Evolutionary conservation across 2,113 vertebrate genomes (phyloP).

Genomic region (Theristicus caerulescens): DNA sequence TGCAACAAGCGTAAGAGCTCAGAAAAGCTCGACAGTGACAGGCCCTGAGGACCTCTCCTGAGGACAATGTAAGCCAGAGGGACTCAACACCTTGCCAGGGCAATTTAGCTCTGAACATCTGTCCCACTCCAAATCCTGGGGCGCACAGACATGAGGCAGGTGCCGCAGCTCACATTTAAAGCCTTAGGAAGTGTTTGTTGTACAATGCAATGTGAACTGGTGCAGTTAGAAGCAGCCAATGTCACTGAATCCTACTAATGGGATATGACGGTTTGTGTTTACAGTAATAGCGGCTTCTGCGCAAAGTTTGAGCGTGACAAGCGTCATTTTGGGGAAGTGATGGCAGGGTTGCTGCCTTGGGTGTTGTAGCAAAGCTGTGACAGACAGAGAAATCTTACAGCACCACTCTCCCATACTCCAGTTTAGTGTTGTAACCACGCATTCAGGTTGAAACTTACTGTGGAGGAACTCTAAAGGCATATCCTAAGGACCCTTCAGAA

Average conservation of each 20-base stretch:
- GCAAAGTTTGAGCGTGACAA: neutral
- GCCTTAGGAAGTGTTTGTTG: conserved; percentile 5
- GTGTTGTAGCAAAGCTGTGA: neutral
- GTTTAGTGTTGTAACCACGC: neutral
- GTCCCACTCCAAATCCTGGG: neutral
- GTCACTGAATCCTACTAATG: neutral
- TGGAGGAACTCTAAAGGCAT: neutral
- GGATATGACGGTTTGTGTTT: neutral
- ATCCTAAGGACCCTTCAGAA: neutral
- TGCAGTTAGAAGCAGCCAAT: neutral
- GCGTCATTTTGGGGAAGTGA: neutral
- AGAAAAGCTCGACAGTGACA: neutral
- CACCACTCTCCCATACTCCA: accelerated
- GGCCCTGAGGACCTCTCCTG: neutral
- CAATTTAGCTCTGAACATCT: conserved; percentile 1
- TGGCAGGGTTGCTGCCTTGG: neutral
- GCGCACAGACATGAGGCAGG: neutral
- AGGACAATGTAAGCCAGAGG: neutral
- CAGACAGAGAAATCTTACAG: neutral
- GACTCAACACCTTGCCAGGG: neutral
- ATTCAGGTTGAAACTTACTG: neutral
- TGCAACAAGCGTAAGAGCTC: neutral
- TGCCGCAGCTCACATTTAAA: neutral
- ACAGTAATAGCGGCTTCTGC: neutral
- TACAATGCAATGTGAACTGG: neutral